Conservation (phyloP, 2,113 vertebrate species). For the Seriola quinqueradiata region DNA sequence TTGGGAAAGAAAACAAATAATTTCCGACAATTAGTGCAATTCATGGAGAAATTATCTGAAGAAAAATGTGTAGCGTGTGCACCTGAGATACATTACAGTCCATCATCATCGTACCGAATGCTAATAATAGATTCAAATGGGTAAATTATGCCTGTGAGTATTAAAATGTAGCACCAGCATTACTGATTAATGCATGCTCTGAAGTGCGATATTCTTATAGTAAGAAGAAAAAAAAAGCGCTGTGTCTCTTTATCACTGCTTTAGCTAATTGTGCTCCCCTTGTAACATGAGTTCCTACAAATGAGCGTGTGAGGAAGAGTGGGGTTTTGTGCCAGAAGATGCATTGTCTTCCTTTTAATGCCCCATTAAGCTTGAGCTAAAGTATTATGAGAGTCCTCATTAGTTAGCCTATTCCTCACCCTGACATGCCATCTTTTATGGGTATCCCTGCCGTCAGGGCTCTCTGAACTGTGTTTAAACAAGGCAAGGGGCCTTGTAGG, state of each 20-base stretch:
- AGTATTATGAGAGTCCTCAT: constrained; percentile 85
- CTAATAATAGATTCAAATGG: constrained; percentile 35
- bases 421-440: constrained; percentile 81
- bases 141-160: constrained; percentile 39
- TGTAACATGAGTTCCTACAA: constrained; percentile 84
- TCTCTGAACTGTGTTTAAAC: constrained; percentile 77
- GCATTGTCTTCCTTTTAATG: constrained; percentile 86
- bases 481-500: constrained; percentile 59
- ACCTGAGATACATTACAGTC: constrained; percentile 12
- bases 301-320: constrained; percentile 77
- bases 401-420: constrained; percentile 82
- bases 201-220: constrained; percentile 66
- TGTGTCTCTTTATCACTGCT: constrained; percentile 72
- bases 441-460: constrained; percentile 67
- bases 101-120: neutral
- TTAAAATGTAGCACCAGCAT: constrained; percentile 18
- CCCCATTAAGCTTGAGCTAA: constrained; percentile 84
- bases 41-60: constrained; percentile 1
- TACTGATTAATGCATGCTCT: constrained; percentile 62
- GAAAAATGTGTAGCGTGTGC: neutral
- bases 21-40: constrained; percentile 15
- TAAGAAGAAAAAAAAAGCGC: constrained; percentile 24
- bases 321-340: constrained; percentile 81
- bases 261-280: constrained; percentile 79
- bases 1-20: constrained; percentile 2